phyloP scores from a whole-genome alignment of 2,113 vertebrate species.

The Procavia capensis region DNA sequence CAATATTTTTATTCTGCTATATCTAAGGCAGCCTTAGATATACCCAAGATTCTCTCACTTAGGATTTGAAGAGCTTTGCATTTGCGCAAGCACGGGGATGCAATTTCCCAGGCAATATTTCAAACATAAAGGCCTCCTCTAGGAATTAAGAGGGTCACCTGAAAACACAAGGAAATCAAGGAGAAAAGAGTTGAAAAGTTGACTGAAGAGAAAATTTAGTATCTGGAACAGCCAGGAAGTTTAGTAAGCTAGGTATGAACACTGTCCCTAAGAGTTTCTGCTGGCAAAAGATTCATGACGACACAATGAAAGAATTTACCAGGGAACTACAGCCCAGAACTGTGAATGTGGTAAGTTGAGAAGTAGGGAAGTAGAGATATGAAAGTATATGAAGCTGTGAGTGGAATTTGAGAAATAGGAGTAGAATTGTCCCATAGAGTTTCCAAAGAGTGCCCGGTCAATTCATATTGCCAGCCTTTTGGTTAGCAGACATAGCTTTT shows the following conservation, averaged over 20 bases:
- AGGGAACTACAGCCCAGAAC: background rate
- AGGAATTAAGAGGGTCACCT: background rate
- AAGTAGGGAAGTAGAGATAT: background rate
- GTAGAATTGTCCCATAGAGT: no score
- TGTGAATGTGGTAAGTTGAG: background rate
- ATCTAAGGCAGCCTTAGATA: constrained; percentile 1
- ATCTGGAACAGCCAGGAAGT: background rate
- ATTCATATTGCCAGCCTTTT: no score
- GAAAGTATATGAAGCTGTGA: background rate
- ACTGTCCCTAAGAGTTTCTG: background rate
- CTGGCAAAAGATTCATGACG: background rate
- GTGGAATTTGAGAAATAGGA: background rate
- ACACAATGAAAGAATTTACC: background rate
- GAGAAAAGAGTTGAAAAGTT: background rate
- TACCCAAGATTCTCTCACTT: constrained; percentile 14
- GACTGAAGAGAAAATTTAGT: background rate
- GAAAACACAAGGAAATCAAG: background rate
- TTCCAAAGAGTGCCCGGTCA: no score
- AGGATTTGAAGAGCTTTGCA: background rate
- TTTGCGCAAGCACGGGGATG: background rate
- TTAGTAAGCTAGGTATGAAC: background rate
- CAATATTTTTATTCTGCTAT: constrained; percentile 49
- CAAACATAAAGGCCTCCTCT: background rate
- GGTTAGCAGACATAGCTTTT: no score
- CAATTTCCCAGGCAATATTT: background rate